Evolutionary conservation across 2,113 vertebrate genomes (phyloP).

Genomic region (Patagioenas fasciata): DNA sequence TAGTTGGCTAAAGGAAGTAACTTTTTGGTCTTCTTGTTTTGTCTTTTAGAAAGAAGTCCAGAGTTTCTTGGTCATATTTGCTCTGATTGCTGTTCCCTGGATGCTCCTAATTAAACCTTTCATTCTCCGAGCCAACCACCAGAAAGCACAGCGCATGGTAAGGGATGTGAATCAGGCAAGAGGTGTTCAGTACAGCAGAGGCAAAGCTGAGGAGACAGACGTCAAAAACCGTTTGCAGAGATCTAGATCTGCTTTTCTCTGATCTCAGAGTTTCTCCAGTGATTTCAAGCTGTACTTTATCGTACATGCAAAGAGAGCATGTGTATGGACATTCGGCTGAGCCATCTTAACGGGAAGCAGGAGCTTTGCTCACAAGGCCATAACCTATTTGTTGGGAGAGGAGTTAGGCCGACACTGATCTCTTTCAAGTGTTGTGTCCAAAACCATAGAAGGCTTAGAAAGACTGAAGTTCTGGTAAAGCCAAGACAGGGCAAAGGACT

Average conservation of each 20-base stretch:
- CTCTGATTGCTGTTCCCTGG: slow-evolving; percentile 81
- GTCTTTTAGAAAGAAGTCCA: slow-evolving; percentile 78
- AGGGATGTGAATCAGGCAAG: background rate
- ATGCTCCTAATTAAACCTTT: slow-evolving; percentile 86
- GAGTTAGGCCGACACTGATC: background rate
- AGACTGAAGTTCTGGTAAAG: background rate
- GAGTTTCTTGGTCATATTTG: slow-evolving; percentile 81
- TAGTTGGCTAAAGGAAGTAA: background rate
- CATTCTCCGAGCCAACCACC: slow-evolving; percentile 75
- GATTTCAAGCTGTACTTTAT: background rate
- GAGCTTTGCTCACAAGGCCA: background rate
- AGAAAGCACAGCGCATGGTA: slow-evolving; percentile 68
- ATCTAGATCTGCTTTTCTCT: background rate
- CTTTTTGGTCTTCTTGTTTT: background rate
- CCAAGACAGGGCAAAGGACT: background rate
- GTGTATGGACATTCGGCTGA: background rate
- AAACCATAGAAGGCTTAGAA: background rate
- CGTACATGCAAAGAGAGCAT: accelerated
- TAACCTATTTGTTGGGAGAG: background rate
- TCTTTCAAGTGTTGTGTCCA: background rate
- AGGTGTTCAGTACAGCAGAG: background rate
- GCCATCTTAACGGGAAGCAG: background rate
- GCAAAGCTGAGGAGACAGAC: background rate
- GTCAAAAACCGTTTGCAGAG: background rate
- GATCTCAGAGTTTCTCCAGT: background rate